Conservation (phyloP, 2,888 invertebrate species). For the Arge pagana region DNA sequence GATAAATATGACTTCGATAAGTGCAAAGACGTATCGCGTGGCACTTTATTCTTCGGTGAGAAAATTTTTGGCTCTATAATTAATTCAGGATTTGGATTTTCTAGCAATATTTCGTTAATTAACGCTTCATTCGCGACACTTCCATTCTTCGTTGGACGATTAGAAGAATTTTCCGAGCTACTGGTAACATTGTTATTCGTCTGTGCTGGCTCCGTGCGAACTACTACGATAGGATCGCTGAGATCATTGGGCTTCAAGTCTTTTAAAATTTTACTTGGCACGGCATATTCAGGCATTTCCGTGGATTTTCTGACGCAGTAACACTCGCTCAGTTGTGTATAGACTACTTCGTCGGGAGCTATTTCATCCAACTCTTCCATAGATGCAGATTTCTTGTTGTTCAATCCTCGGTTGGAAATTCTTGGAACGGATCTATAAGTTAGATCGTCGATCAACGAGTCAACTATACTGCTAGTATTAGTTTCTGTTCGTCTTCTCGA, state of each 20-base stretch:
- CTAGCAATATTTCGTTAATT: slow-evolving; percentile 22
- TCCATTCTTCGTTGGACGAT: neutral
- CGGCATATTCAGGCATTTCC: neutral
- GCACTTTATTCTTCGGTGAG: slow-evolving; percentile 1
- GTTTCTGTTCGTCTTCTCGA: slow-evolving; percentile 20
- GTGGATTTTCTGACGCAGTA: slow-evolving; percentile 58
- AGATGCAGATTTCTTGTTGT: slow-evolving; percentile 7
- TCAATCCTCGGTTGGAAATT: slow-evolving; percentile 2
- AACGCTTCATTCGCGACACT: neutral
- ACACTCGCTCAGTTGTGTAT: slow-evolving; percentile 55
- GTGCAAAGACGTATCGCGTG: neutral
- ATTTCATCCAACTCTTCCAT: slow-evolving; percentile 53
- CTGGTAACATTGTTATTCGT: slow-evolving; percentile 11
- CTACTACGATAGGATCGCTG: slow-evolving; percentile 3
- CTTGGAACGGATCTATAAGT: slow-evolving; percentile 23
- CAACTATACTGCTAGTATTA: slow-evolving; percentile 26
- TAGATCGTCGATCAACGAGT: slow-evolving; percentile 25
- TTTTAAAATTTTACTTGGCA: neutral
- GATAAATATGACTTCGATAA: neutral
- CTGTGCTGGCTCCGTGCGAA: slow-evolving; percentile 24
- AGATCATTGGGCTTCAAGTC: neutral
- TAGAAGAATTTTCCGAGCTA: slow-evolving; percentile 20
- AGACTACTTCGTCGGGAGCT: slow-evolving; percentile 39
- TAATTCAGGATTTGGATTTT: slow-evolving; percentile 31
- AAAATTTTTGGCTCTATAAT: slow-evolving; percentile 32